These are phyloP conservation scores for Celastrina argiolus DNA, from an alignment of 2,888 invertebrate species.

Conservation along the genomic window DNA sequence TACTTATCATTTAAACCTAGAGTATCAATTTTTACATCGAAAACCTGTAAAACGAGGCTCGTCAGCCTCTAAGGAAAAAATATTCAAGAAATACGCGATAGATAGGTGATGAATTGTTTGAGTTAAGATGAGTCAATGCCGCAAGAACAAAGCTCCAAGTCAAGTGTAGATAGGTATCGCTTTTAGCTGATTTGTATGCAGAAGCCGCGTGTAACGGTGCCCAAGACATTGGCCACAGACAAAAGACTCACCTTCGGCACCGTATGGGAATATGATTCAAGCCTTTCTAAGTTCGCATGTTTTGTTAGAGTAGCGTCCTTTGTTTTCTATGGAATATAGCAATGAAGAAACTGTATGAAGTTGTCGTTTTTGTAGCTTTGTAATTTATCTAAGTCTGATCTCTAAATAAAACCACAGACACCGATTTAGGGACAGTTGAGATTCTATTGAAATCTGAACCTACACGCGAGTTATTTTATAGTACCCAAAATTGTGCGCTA, in stretches of 20 bases:
- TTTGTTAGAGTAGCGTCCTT: neutral
- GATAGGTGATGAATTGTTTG: neutral
- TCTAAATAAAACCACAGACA: too few relatives aligned
- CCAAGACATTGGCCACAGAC: conserved; percentile 36
- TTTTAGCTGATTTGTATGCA: conserved; percentile 46
- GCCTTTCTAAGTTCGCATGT: neutral
- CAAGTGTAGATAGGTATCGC: neutral
- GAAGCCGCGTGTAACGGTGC: conserved; percentile 47
- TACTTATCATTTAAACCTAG: too few relatives aligned
- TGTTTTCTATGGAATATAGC: neutral
- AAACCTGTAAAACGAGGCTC: neutral
- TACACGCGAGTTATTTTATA: too few relatives aligned
- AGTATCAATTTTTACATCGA: too few relatives aligned
- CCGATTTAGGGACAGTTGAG: too few relatives aligned
- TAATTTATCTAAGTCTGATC: too few relatives aligned
- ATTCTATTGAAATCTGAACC: too few relatives aligned
- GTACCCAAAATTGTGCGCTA: too few relatives aligned
- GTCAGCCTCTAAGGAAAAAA: neutral
- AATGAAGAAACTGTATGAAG: neutral
- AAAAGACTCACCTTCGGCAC: conserved; percentile 32
- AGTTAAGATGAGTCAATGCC: neutral
- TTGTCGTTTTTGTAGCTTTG: too few relatives aligned
- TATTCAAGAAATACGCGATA: neutral
- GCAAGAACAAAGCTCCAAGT: neutral
- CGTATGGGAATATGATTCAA: conserved; percentile 21